Evolutionary conservation across 2,113 vertebrate species (phyloP).

Genomic region (Martes martes): DNA sequence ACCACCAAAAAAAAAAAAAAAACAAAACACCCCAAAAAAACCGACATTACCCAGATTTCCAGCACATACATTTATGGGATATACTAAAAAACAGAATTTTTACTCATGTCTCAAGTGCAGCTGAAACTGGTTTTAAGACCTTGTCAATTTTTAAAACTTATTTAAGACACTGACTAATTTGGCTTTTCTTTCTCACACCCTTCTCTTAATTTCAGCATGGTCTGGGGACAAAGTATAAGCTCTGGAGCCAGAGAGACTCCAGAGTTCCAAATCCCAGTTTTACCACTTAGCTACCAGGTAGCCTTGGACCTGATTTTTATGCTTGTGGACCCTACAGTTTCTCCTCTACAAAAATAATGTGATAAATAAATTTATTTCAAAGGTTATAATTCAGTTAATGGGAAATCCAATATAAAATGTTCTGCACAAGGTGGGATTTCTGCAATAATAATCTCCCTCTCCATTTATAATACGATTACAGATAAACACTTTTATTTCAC

Average conservation of each 20-base stretch:
- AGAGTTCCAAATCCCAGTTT: neutral
- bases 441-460: neutral
- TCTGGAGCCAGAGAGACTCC: neutral
- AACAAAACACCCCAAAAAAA: conserved; percentile 46
- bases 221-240: neutral
- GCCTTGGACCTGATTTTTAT: neutral
- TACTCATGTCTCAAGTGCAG: neutral
- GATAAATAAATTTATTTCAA: neutral
- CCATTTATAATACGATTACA: neutral
- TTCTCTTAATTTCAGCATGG: neutral
- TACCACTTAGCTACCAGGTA: neutral
- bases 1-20: neutral
- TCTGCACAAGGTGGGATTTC: neutral
- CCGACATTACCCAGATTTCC: conserved; percentile 32
- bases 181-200: neutral
- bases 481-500: neutral
- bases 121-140: conserved; percentile 37
- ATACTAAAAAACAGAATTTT: neutral
- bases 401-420: neutral
- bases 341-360: neutral
- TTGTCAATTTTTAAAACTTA: neutral
- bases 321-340: neutral
- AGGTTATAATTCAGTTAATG: neutral
- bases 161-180: neutral
- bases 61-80: neutral